Evolutionary conservation across 2,797 vertebrate genomes (phyloP), one percentile per base, ranked within the genome.

Genomic region (Microctenopoma steveboyesi): DNA sequence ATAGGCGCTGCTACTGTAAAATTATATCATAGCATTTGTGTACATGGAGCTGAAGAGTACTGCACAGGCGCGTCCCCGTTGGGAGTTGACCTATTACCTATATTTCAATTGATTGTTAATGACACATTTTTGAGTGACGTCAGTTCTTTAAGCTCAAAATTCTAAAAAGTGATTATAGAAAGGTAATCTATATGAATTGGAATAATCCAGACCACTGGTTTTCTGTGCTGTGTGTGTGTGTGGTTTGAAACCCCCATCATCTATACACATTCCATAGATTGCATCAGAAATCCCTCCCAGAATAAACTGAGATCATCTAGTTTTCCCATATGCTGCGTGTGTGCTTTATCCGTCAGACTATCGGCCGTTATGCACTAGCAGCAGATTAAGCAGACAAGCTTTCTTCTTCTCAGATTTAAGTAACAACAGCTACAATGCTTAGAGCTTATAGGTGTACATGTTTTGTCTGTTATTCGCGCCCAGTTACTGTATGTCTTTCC

Each of bases 131-230:
- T 71, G 57, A 16, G 5, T 54, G 45, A 55, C 69, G 35, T 78
- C 61, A 25, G 64, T 65, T 63, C 70, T 77, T 86, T 87, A 69
- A 81, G 50, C 63, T 78, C 63, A 64, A 73, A 84, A 83, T 85
- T 87, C 75, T 74, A 73, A 69, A 69, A 80, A 84, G 81, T 50
- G 86, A 92, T 91, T 92, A 92, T 82, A 64, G 57, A 82, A 82
- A 88, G 64, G 88, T 90, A 90, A 92, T 93, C 90, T 90, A 80
- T 42, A 55, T 54, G 82, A 81, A 78, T 65, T 69, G 64, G 42
- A 86, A 85, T 90, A 84, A 93, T 92, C 86, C 88, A 69, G 77
- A 76, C 64, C 64, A 64, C 68, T 58, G 63, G 49, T 76, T 53
- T 53, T 61, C 6, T 16, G 7, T 46, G 43, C 54, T 66, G 22